A percentile compares a stretch with the other conserved stretches of the same genome.
Evolutionary conservation across 2,113 vertebrate species (phyloP).

Genomic region (Haliaeetus leucogaster): DNA sequence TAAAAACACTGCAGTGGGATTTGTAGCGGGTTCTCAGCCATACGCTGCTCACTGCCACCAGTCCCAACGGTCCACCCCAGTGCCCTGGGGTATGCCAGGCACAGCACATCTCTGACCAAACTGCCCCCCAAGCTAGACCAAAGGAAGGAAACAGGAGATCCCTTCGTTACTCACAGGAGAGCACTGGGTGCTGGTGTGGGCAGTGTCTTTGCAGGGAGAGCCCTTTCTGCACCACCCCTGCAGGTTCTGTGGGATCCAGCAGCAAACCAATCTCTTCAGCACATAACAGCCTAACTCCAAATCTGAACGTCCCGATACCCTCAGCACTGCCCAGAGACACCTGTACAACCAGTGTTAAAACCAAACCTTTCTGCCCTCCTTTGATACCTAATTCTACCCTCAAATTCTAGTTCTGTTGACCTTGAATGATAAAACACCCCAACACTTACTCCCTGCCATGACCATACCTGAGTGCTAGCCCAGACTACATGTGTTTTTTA

Average conservation of each 20-base stretch:
- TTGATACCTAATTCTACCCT: neutral
- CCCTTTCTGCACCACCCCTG: neutral
- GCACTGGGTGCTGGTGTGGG: neutral
- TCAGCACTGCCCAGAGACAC: neutral
- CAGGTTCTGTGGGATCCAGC: neutral
- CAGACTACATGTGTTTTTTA: neutral
- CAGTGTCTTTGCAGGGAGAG: neutral
- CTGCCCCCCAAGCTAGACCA: too few relatives aligned
- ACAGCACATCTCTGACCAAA: neutral
- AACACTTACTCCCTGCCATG: neutral
- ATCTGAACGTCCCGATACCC: fast-evolving
- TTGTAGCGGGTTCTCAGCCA: neutral
- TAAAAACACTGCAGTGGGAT: neutral
- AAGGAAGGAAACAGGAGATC: neutral
- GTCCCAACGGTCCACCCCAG: neutral
- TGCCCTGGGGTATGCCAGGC: neutral
- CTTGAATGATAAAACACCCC: neutral
- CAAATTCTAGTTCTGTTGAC: neutral
- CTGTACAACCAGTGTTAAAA: neutral
- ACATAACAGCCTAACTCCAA: neutral
- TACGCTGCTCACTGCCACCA: fast-evolving
- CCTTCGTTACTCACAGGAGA: neutral
- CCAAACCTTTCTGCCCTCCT: neutral
- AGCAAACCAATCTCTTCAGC: neutral
- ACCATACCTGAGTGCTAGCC: neutral